Conservation (phyloP, 2,888 invertebrate species). For the Parthenolecanium corni region DNA sequence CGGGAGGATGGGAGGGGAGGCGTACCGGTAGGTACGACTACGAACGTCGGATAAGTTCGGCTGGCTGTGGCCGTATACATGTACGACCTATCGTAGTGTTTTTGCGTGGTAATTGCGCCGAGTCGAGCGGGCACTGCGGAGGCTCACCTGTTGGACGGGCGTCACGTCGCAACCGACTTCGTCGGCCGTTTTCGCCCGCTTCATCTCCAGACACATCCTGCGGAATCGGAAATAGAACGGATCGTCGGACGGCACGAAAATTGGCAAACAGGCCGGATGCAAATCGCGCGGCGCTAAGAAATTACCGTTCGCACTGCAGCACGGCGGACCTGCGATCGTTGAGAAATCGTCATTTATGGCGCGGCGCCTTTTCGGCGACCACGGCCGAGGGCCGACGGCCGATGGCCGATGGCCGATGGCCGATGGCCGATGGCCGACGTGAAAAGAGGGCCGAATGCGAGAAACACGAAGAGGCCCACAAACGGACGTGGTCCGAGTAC, state of each 20-base stretch:
- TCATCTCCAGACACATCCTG: conserved; percentile 30
- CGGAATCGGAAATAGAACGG: conserved; percentile 30
- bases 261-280: conserved; percentile 35
- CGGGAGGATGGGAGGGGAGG: too few species aligned
- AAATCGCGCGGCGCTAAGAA: conserved; percentile 34
- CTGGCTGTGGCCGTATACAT: not conserved
- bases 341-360: too few species aligned
- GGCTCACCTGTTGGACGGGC: conserved; percentile 31
- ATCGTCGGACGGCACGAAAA: conserved; percentile 30
- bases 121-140: too few species aligned
- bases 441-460: too few species aligned
- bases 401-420: too few species aligned
- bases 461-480: too few species aligned
- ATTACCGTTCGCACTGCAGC: conserved; percentile 38
- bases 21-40: not conserved
- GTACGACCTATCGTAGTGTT: not conserved
- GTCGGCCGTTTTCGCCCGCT: conserved; percentile 25
- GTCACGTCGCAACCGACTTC: conserved; percentile 30
- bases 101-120: not conserved
- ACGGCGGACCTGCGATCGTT: conserved; percentile 23
- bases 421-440: too few species aligned
- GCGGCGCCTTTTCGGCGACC: too few species aligned
- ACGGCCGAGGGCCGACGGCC: too few species aligned
- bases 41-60: not conserved
- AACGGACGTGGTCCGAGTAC: too few species aligned